Evolutionary conservation across 2,113 vertebrate genomes (phyloP), one percentile per base, ranked within the genome.

Genomic region (Mirounga angustirostris): DNA sequence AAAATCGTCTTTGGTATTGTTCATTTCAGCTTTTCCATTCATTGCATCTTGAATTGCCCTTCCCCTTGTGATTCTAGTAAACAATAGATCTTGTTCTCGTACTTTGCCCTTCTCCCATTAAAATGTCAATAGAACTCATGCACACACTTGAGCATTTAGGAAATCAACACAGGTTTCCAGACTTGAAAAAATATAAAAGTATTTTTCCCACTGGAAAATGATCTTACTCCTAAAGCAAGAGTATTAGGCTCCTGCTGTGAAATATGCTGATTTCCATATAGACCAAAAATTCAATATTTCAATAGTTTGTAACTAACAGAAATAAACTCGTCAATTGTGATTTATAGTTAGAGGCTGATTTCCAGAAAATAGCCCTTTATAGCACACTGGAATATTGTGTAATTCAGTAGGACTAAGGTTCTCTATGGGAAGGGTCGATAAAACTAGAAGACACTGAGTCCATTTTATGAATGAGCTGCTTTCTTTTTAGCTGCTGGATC

Each of bases 321-420:
- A 98, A 98, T 98, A 98, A 98, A 98, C 95, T 98, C 89, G 40
- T 97, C 97, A 98, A 97, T 98, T 95, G 93, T 97, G 43, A 87
- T 98, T 98, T 98, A 98, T 93, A 97, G 97, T 98, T 98, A 97
- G 95, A 98, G 96, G 97, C 96, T 96, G 58, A 94, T 98, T 99
- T 98, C 83, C 95, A 96, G 97, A 98, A 88, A 98, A 91, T 86
- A 96, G 92, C 81, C 93, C 92, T 98, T 98, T 94, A 97, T 91
- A 98, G 92, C 97, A 98, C 74, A 78, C 71, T 95, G 74, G 93
- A 97, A 97, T 98, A 97, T 91, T 97, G 92, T 89, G 84, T 91
- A 50, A 97, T 97, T 98, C 97, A 97, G 92, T 98, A 97, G 96
- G 95, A 98, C 95, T 96, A 95, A 98, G 97, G 94, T 98, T 98